Conservation (phyloP, 2,888 invertebrate species). For the Agriopis leucophaearia region DNA sequence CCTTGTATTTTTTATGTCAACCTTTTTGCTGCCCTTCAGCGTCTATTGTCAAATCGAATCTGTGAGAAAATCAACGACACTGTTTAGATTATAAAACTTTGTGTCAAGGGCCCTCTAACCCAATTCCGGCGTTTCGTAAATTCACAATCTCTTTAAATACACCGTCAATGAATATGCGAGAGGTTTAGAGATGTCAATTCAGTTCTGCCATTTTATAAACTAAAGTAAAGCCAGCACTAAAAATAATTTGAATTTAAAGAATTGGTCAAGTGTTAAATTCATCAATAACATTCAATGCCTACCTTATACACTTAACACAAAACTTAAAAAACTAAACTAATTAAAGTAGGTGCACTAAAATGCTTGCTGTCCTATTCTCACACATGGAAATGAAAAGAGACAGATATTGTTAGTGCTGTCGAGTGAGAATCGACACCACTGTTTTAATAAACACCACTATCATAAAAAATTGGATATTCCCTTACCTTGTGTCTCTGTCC, state of each 20-base stretch:
- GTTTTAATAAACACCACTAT: not conserved
- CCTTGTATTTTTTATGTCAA: not conserved
- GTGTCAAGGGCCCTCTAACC: conserved; percentile 76
- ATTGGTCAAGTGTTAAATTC: too few species aligned
- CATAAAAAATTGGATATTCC: not conserved
- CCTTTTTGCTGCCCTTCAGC: not conserved
- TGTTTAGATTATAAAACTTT: conserved; percentile 44
- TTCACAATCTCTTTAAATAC: conserved; percentile 55
- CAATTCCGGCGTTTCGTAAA: conserved; percentile 63
- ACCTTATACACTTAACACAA: too few species aligned
- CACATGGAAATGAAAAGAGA: too few species aligned
- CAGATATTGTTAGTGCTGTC: too few species aligned
- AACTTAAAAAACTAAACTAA: too few species aligned
- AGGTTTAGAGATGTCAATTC: not conserved
- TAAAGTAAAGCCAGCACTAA: too few species aligned
- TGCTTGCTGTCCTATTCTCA: too few species aligned
- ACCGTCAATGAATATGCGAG: conserved; percentile 3
- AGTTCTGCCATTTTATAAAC: not conserved
- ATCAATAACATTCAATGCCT: too few species aligned
- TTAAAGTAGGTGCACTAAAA: too few species aligned
- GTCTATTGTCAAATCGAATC: conserved; percentile 23
- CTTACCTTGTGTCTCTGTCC: not conserved
- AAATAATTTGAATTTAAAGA: too few species aligned
- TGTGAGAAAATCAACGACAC: conserved; percentile 25
- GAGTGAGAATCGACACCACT: too few species aligned